Percentiles rank a stretch among this genome's conserved stretches.
These are phyloP conservation scores for Pentamera pediparva DNA, from an alignment of 53 echinoderm and acorn worm genomes.

Conservation along the genomic window DNA sequence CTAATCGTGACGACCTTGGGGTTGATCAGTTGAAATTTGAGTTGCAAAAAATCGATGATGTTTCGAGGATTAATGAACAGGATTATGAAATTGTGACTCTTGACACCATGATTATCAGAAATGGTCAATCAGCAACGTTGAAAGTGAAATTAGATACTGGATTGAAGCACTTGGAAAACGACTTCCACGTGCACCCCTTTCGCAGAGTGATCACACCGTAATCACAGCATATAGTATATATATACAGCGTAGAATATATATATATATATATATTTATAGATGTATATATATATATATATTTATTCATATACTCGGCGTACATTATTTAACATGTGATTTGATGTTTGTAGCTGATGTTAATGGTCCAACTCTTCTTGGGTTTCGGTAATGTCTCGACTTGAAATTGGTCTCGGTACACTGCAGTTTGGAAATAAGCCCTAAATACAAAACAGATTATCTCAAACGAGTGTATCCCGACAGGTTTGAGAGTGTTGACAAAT, in stretches of 20 bases:
- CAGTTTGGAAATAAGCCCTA: neutral
- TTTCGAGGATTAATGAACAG: no score
- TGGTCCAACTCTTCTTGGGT: neutral
- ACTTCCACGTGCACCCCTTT: neutral
- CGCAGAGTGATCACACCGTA: neutral
- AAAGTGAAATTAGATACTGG: no score
- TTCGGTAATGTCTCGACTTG: neutral
- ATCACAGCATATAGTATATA: conserved; percentile 41
- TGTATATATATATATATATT: no score
- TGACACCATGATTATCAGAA: no score
- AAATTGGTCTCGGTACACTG: neutral
- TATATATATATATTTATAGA: no score
- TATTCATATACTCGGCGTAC: conserved; percentile 32
- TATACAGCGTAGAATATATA: no score
- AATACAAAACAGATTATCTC: neutral
- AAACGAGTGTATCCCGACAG: no score
- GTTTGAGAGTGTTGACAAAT: no score
- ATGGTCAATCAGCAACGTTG: no score
- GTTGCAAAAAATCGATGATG: neutral
- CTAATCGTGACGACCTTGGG: neutral
- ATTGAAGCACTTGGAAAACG: neutral
- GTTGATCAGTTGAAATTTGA: neutral
- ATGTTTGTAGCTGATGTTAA: neutral
- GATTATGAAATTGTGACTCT: no score
- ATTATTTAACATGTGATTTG: neutral